Base-by-base conservation (phyloP, 2,113 vertebrate genomes). In the Osmerus eperlanus region DNA sequence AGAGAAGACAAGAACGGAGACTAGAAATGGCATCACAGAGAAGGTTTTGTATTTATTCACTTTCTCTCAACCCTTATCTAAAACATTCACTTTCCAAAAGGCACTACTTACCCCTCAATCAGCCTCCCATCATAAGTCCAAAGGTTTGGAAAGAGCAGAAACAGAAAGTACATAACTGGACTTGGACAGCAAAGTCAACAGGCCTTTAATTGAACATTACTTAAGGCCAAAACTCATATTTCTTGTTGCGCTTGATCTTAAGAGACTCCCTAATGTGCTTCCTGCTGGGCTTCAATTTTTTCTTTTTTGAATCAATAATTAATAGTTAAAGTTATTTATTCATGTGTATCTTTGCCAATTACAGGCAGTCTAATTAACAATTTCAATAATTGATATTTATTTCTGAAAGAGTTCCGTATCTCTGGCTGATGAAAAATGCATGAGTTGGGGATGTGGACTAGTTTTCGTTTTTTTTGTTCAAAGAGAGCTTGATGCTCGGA, bases 321-420 rank as follows among this genome's bases (percentile, higher is more conserved):
- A 86, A 93, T 89, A 69, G 77, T 88, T 81, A 85, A 73, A 80
- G 82, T 90, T 87, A 91, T 89, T 91, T 91, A 91, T 93, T 92
- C 86, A 92, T 91, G 86, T 86, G 76, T 83, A 87, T 91, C 90
- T 89, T 89, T 60, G 74, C 88, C 87, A 90, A 91, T 92, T 92
- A 89, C 74, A 77, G 80, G 74, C 74, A n/a, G 68, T 86, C 87
- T 93, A 91, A 91, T 91, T 92, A 92, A 91, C 85, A 87, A 81
- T 91, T 91, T 93, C 90, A 93, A 93, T 92, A 91, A 93, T 92
- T 92, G 90, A 93, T 93, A 92, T 91, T 91, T 89, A 89, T 91
- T 91, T 91, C 88, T 89, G 85, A 90, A 89, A 91, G 89, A 68
- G 76, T 79, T 87, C 67, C 56, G 82, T 89, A 87, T 90, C 85